Base-by-base conservation (phyloP, 1,140 invertebrate species). In the Theocolax elegans region DNA sequence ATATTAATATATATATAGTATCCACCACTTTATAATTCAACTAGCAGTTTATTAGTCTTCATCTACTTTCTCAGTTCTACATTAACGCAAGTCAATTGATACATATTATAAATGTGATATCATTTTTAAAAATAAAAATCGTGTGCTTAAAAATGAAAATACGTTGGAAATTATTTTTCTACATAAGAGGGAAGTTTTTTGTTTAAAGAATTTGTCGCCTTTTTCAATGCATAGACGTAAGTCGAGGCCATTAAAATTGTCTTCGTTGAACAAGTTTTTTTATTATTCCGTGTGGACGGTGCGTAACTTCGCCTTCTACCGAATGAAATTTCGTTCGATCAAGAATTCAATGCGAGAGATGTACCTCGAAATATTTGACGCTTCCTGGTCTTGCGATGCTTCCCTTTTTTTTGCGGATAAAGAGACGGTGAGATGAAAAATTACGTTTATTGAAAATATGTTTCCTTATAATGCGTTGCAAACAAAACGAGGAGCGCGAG, bases 271-370 rank as follows among this genome's bases (percentile, higher is more conserved):
- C 13, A 13, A 10, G 23, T 7, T 9, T 23, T 51, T 1, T 51
- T 25, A 62, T 62, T 48, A 62, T 62, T 62, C 25, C 13, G 13
- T 35, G 31, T 35, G 10, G 31, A 35, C 10, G 4, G 10, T 35
- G 31, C 31, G 10, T 6, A 35, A 35, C 10, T 35, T 35, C 10
- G 10, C 31, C 10, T 35, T 10, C 13, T 51, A 7, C 13, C 15
- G 8, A 51, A 13, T 51, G 25, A 38, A 31, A 62, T 49, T 49
- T 63, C 8, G 46, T 63, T 31, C 7, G 21, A 49, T 63, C 4
- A n/a, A 49, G 19, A 1, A 63, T 38, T 63, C 49, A 35, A 17
- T 63, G 29, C 8, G 1, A 29, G 9, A 21, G 40, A 31, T 62
- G n/a, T 31, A 62, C 27, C 23, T 62, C 15, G 13, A 49, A 2